These are phyloP conservation scores for Heliconius cydno DNA, from an alignment of 2,888 invertebrate genomes.

Conservation along the genomic window DNA sequence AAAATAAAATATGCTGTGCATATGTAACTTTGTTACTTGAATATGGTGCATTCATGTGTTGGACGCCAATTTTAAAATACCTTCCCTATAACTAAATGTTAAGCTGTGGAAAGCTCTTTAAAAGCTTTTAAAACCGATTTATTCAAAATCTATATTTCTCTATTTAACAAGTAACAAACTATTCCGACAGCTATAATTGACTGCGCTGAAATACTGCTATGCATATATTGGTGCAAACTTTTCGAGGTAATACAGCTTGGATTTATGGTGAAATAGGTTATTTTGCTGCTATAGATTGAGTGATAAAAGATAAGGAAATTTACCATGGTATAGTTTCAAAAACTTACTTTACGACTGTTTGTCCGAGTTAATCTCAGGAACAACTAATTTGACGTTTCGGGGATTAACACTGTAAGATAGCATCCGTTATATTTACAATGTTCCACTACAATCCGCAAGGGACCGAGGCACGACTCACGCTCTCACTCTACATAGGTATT, in stretches of 20 bases:
- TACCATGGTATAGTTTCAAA: neutral
- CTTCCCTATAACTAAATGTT: conserved; percentile 6
- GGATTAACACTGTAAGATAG: no score
- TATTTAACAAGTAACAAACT: neutral
- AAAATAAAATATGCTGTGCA: neutral
- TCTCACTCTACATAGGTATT: conserved; percentile 16
- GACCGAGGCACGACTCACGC: conserved; percentile 15
- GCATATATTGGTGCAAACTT: neutral
- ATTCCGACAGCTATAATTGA: conserved; percentile 12
- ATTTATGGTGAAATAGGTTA: neutral
- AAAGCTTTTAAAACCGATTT: conserved; percentile 14
- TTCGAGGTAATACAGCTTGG: neutral
- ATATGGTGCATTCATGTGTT: neutral
- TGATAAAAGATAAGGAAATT: neutral
- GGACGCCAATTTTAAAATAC: neutral
- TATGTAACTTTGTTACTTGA: neutral
- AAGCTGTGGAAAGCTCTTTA: conserved; percentile 12
- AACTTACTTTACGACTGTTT: no score
- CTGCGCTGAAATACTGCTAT: neutral
- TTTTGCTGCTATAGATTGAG: neutral
- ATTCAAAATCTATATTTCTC: neutral
- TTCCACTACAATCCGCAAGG: neutral
- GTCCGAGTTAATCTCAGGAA: no score
- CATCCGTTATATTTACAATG: no score
- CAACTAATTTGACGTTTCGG: no score